Evolutionary conservation across 2,113 vertebrate genomes (phyloP).

Genomic region (Azemiops feae): DNA sequence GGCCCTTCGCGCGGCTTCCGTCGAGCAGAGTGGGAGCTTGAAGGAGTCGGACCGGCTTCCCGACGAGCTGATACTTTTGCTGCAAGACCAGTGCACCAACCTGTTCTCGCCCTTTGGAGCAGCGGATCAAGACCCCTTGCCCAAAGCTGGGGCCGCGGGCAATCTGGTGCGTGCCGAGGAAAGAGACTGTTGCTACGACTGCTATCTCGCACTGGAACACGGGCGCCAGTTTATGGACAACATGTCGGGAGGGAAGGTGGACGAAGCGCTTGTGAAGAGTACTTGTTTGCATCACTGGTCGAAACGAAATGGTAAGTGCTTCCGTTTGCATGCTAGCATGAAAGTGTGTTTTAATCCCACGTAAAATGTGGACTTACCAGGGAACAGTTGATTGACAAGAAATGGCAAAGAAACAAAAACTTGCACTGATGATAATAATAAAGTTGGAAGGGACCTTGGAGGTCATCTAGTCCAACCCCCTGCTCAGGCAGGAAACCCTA

Average conservation of each 20-base stretch:
- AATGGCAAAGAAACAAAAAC: no score
- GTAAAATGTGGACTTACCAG: background rate
- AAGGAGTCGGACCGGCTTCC: conserved; percentile 84
- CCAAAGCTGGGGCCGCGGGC: conserved; percentile 68
- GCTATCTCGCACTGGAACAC: conserved; percentile 95
- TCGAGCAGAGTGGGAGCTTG: conserved; percentile 78
- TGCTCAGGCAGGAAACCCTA: no score
- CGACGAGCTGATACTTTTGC: conserved; percentile 89
- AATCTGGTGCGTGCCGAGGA: conserved; percentile 88
- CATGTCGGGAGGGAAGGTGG: conserved; percentile 98
- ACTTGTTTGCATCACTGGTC: conserved; percentile 95
- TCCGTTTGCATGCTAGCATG: background rate
- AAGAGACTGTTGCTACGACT: conserved; percentile 92
- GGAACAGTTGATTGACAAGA: background rate
- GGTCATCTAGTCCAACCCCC: no score
- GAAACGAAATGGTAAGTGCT: conserved; percentile 88
- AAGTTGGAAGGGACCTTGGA: no score
- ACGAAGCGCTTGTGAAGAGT: conserved; percentile 93
- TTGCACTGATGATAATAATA: background rate
- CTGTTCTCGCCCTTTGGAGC: conserved; percentile 90
- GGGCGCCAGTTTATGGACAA: conserved; percentile 99
- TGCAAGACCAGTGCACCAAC: conserved; percentile 97
- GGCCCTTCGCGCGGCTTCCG: conserved; percentile 79
- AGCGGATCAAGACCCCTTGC: conserved; percentile 78
- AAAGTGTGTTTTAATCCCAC: background rate